Base-by-base conservation (phyloP, 1,140 invertebrate species). In the Vollenhovia emeryi region DNA sequence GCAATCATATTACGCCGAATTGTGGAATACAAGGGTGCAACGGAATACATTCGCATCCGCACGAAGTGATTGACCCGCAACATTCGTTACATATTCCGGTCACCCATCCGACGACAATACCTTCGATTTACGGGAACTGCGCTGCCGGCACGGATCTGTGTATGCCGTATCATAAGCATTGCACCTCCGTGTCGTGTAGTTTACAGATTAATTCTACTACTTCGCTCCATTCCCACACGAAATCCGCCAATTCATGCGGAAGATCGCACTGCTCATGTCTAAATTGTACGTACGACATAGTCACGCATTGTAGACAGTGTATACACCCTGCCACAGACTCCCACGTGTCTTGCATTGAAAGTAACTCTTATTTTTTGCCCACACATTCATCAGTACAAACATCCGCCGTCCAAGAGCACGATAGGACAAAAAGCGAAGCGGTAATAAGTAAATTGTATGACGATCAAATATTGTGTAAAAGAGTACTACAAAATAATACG, bases 291-390 rank as follows among this genome's bases (percentile, higher is more conserved):
- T 94, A 91, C 43, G 93, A 93, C 43, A 91, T 93, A n/a, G 86
- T 93, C 18, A 60, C 93, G 5, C 93, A 93, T 82, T 94, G 91
- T 76, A 90, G 90, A 30, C 92, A 93, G 30, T 92, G 86, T 79
- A 91, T 94, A 60, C 87, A 93, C 45, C 92, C 93, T 48, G 36
- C 90, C n/a, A 85, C 85, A 48, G 92, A 93, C n/a, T 43, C 91
- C 7, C 90, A 85, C 24, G 60, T 89, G 8, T 84, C 90, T 7
- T 92, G 87, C 33, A 90, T 91, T 15, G 93, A 94, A 69, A 90
- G 90, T 75, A 90, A 85, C 55, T 89, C 92, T 9, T 94, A 93
- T 86, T 94, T 91, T 84, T 74, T 93, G 71, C 91, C 93, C 9
- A 59, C 89, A 5, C 91, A 92, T 55, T 82, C 91, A 30, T 75